These are phyloP conservation scores for Augochlorella aurata DNA, from an alignment of 2,888 invertebrate species.

Conservation along the genomic window DNA sequence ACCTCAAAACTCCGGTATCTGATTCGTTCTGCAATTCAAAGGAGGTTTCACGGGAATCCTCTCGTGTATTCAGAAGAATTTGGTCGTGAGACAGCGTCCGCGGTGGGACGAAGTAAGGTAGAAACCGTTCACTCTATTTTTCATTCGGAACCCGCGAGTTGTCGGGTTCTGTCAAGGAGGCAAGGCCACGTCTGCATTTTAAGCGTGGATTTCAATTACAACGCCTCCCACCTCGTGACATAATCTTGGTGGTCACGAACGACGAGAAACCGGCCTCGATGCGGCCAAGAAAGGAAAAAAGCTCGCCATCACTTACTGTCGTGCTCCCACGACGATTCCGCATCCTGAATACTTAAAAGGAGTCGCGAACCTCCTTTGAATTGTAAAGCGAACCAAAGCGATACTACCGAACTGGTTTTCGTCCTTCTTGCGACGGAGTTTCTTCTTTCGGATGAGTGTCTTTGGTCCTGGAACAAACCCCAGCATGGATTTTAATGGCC, in stretches of 20 bases:
- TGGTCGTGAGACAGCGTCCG: neutral
- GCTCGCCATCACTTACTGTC: constrained; percentile 63
- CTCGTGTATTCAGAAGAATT: neutral
- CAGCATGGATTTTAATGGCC: constrained; percentile 39
- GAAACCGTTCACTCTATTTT: constrained; percentile 15
- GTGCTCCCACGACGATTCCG: constrained; percentile 59
- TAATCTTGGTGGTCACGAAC: constrained; percentile 39
- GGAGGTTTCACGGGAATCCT: neutral
- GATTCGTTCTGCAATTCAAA: neutral
- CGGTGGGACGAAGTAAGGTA: neutral
- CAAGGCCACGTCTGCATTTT: constrained; percentile 39
- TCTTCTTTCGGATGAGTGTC: neutral
- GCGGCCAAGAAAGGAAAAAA: constrained; percentile 28
- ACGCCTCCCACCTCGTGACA: constrained; percentile 31
- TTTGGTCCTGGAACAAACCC: constrained; percentile 22
- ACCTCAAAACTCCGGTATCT: neutral
- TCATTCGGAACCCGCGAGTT: constrained; percentile 10
- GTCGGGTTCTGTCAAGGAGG: constrained; percentile 18
- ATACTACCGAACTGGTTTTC: constrained; percentile 60
- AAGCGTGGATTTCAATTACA: constrained; percentile 55
- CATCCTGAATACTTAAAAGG: constrained; percentile 73
- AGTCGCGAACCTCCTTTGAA: constrained; percentile 72
- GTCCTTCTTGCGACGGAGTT: neutral
- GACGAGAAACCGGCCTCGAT: constrained; percentile 17
- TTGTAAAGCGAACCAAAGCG: constrained; percentile 75